Evolutionary conservation across 1,140 invertebrate genomes (phyloP).

Genomic region (Chlorops oryzae): DNA sequence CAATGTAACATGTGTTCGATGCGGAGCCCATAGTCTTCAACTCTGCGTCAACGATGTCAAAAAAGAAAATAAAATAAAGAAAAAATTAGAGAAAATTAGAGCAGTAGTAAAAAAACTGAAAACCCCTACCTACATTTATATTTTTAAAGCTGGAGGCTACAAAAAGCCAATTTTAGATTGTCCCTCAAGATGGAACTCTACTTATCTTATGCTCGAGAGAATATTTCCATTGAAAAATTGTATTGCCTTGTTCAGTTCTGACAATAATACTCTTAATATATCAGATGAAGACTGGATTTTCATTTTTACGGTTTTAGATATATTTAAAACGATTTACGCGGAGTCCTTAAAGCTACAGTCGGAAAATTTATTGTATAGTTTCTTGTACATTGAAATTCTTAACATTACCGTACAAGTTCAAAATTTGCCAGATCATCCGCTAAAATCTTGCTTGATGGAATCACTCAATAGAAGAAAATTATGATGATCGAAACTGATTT

Average conservation of each 20-base stretch:
- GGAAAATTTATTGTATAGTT: slow-evolving; percentile 1
- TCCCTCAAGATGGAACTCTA: not conserved
- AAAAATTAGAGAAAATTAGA: not conserved
- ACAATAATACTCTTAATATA: not conserved
- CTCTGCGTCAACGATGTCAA: slow-evolving; percentile 1
- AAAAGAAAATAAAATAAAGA: not conserved
- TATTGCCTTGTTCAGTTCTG: not conserved
- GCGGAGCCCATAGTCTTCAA: not conserved
- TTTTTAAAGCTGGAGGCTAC: not conserved
- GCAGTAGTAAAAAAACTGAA: not conserved
- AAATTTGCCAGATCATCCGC: not conserved
- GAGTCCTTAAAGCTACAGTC: not conserved
- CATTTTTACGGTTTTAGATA: not conserved
- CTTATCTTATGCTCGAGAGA: not conserved
- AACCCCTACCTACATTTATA: not conserved
- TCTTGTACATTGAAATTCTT: not conserved
- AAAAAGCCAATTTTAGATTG: not conserved
- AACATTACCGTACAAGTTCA: not conserved
- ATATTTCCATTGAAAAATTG: not conserved
- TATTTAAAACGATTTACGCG: not conserved
- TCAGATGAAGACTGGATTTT: not conserved
- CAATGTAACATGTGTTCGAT: not conserved
- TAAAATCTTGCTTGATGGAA: not conserved
- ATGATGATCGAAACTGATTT: not conserved
- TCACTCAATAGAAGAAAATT: not conserved